Conservation (phyloP, 2,113 vertebrate species). For the Rhabdomys dilectus region DNA sequence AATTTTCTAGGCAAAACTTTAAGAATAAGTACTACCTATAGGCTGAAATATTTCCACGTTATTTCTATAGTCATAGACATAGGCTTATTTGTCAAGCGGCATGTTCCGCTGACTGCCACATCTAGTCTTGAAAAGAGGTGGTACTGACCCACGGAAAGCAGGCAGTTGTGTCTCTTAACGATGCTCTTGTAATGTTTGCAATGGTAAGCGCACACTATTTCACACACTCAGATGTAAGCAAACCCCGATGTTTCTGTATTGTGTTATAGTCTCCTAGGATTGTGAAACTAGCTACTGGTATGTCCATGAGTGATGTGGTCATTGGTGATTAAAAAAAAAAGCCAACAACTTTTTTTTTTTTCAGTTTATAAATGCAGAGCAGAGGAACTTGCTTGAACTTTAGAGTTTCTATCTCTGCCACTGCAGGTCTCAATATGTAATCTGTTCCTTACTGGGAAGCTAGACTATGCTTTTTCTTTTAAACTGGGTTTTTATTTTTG, state of each 20-base stretch:
- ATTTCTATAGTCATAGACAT: slow-evolving; percentile 70
- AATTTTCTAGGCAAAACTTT: slow-evolving; percentile 67
- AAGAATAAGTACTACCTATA: slow-evolving; percentile 67
- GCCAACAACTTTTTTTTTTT: slow-evolving; percentile 48
- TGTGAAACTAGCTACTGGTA: slow-evolving; percentile 40
- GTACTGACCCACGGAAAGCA: background rate
- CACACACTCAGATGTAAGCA: slow-evolving; percentile 63
- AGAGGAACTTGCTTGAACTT: slow-evolving; percentile 60
- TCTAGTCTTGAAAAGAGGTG: background rate
- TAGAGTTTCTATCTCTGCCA: slow-evolving; percentile 71
- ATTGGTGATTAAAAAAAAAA: slow-evolving; percentile 56
- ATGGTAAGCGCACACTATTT: slow-evolving; percentile 47
- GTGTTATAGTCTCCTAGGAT: slow-evolving; percentile 58
- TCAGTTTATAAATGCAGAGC: slow-evolving; percentile 53
- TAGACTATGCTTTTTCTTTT: slow-evolving; percentile 67
- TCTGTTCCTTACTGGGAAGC: slow-evolving; percentile 72
- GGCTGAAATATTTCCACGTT: slow-evolving; percentile 79
- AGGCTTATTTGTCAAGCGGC: slow-evolving; percentile 73
- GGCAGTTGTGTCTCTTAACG: background rate
- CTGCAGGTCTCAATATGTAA: slow-evolving; percentile 66
- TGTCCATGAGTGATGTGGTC: slow-evolving; percentile 53
- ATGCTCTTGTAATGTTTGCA: slow-evolving; percentile 15
- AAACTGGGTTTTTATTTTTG: slow-evolving; percentile 70
- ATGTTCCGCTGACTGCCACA: slow-evolving; percentile 12
- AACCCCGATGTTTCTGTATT: background rate